These are phyloP conservation scores for Reticulitermes speratus DNA, from an alignment of 1,140 invertebrate genomes.

Conservation along the genomic window DNA sequence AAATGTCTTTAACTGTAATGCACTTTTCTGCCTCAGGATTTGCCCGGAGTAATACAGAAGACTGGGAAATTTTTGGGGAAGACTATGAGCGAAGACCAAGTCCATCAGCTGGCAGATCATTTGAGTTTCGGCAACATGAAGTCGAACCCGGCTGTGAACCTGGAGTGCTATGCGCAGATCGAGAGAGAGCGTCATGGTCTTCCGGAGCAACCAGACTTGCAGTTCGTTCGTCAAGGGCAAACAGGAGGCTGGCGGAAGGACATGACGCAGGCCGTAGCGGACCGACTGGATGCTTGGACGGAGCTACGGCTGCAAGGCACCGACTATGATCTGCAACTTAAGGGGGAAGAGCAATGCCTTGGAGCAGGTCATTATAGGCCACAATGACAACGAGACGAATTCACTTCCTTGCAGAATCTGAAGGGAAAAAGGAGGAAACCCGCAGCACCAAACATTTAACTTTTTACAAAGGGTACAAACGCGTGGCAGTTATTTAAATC, in stretches of 20 bases:
- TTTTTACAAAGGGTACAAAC: no score
- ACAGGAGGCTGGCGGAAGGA: constrained; percentile 22
- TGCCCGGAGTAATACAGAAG: constrained; percentile 56
- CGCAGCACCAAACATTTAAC: no score
- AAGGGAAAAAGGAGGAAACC: background rate
- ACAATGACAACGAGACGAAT: background rate
- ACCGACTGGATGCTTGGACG: constrained; percentile 21
- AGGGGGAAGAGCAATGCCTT: background rate
- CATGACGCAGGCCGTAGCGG: constrained; percentile 14
- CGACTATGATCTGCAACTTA: background rate
- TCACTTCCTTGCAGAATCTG: background rate
- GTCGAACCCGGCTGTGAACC: constrained; percentile 48
- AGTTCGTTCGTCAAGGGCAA: constrained; percentile 18
- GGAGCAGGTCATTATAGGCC: background rate
- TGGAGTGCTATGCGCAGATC: constrained; percentile 37
- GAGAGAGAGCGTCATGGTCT: background rate
- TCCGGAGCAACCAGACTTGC: background rate
- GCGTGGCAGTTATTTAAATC: no score
- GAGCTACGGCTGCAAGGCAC: background rate
- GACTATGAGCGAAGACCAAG: constrained; percentile 50
- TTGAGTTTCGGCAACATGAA: constrained; percentile 69
- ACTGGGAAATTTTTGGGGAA: constrained; percentile 60
- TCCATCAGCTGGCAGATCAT: constrained; percentile 55
- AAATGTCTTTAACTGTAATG: no score
- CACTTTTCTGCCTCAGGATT: constrained; percentile 45